Conservation (phyloP, 2,797 vertebrate species). For the Triplophysa yarkandensis region DNA sequence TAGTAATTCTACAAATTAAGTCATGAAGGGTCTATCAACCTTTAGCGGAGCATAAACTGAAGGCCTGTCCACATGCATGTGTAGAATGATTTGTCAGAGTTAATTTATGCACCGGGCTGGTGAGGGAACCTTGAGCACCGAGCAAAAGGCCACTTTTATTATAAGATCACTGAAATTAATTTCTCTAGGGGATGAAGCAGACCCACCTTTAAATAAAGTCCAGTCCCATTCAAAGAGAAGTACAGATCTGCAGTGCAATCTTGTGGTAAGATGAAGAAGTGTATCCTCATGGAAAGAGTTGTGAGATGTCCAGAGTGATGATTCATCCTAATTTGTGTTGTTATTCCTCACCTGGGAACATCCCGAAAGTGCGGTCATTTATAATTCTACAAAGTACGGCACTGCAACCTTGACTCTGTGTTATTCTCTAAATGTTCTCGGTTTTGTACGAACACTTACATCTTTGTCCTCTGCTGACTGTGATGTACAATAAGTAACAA, state of each 20-base stretch:
- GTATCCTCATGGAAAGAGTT: background rate
- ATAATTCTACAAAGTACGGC: constrained; percentile 67
- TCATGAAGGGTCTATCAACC: background rate
- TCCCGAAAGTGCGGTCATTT: constrained; percentile 62
- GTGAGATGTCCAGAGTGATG: constrained; percentile 56
- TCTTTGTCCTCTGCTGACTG: constrained; percentile 16
- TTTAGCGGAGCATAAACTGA: background rate
- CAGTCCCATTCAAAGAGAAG: background rate
- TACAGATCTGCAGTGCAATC: constrained; percentile 21
- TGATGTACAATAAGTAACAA: constrained; percentile 10
- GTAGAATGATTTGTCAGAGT: background rate
- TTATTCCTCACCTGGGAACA: constrained; percentile 68
- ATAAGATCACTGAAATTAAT: constrained; percentile 70
- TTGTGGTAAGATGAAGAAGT: constrained; percentile 29
- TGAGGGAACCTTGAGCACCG: constrained; percentile 41
- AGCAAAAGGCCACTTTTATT: constrained; percentile 69
- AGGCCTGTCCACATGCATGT: background rate
- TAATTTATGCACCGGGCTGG: constrained; percentile 9
- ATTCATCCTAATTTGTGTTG: constrained; percentile 69
- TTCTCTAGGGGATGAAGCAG: constrained; percentile 66
- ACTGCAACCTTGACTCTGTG: constrained; percentile 51
- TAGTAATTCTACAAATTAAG: background rate
- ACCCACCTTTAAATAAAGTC: constrained; percentile 54
- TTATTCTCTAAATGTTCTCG: constrained; percentile 2
- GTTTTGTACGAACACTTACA: background rate